Evolutionary conservation across 2,888 invertebrate genomes (phyloP), one percentile per base, ranked within the genome.

Genomic region (Cataglyphis albicans): DNA sequence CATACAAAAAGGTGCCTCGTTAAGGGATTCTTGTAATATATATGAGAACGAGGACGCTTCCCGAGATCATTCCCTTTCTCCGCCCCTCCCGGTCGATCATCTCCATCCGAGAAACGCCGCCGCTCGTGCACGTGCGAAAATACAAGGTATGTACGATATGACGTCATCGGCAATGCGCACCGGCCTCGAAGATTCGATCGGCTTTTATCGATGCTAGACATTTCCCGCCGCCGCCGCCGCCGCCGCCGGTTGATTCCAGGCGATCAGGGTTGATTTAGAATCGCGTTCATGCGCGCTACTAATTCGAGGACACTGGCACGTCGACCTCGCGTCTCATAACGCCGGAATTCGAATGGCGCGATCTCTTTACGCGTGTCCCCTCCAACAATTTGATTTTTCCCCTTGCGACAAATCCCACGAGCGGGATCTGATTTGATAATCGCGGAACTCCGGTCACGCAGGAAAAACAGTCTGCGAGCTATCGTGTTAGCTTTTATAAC

Each of bases 101-200:
- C 52, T 65, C 48, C 48, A n/a, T 48, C 18, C n/a, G 48, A 48
- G 52, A 25, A 65, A 18, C 25, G 65, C 64, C 32, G 68, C 57
- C 35, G 55, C 78, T n/a, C 63, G 64, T 75, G 76, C 76, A 78
- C 76, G 76, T 78, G 76, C 78, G 78, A 78, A 68, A 78, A 78
- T 78, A 78, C 70, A 48, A 6, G 48, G n/a, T 48, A 48, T n/a
- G 57, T 67, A 10, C 70, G 59, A 59, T 7, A 59, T 70, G 78
- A 78, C 78, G 78, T 78, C 78, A 78, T 29, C 57, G 74, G 76
- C 59, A 78, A 78, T 78, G 78, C 78, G 59, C 78, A 68, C 70
- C 78, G 59, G 68, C 78, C 78, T 78, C 78, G 78, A 70, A 59
- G 78, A 78, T 78, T 78, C 78, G 78, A 78, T 70, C 70, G 78